phyloP scores from a whole-genome alignment of 2,113 vertebrate species.

The Nyctibius bracteatus region DNA sequence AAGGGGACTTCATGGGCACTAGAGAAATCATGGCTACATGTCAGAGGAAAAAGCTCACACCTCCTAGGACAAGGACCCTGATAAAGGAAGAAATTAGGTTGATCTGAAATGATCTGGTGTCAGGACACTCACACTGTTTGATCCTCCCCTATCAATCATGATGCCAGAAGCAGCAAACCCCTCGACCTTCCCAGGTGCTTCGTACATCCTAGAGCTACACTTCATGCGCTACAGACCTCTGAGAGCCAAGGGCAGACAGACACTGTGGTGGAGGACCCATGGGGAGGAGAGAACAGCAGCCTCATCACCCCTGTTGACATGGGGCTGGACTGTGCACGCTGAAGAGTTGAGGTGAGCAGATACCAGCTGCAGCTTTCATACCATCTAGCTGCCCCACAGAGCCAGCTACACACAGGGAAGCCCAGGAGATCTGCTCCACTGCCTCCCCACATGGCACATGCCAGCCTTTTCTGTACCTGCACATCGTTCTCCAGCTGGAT shows the following conservation, averaged over 20 bases:
- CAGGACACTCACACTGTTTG: background rate
- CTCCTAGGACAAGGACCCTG: background rate
- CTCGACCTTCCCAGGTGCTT: background rate
- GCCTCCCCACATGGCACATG: fast-evolving
- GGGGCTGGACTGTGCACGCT: background rate
- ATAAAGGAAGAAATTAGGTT: background rate
- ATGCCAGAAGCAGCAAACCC: background rate
- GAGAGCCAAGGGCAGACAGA: background rate
- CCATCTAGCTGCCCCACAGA: background rate
- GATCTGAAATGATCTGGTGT: background rate
- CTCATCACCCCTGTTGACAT: too few species aligned
- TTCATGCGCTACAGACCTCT: background rate
- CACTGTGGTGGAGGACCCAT: background rate
- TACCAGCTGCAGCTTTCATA: background rate
- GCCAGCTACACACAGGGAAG: background rate
- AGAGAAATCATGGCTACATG: background rate
- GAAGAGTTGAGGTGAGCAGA: background rate
- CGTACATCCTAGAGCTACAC: background rate
- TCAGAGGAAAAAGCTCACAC: background rate
- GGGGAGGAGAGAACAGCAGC: background rate
- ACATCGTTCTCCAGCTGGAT: conserved; percentile 71
- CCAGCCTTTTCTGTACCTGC: conserved; percentile 68
- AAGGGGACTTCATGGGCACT: background rate
- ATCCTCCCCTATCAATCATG: background rate
- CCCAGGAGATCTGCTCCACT: background rate